Evolutionary conservation across 2,888 invertebrate genomes (phyloP), one percentile per base, ranked within the genome.

Genomic region (Lasioglossum pauxillum): DNA sequence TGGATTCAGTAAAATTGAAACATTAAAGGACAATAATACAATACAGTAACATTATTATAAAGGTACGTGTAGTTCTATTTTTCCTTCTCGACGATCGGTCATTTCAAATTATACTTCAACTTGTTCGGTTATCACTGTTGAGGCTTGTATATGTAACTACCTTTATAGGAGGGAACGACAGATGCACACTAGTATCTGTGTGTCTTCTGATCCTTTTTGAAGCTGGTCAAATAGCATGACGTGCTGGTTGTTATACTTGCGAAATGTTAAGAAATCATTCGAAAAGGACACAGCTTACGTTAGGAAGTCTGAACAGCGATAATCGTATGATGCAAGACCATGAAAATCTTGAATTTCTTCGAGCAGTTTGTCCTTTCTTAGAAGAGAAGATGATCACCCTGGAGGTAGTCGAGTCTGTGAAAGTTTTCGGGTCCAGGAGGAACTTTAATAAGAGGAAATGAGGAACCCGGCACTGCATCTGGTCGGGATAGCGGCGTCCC

Each of bases 351-450:
- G 57, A 57, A 57, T 57, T n/a, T 12, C 53, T 31, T 64, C 3
- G 7, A 64, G 31, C 64, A 19, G 35, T 64, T 64, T 64, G 64
- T 64, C 27, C 31, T 72, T 75, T 81, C 57, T 76, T 75, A 91
- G 89, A 84, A 93, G 94, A 94, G 93, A 95, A 92, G 93, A 95
- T 95, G 95, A 94, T 95, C 94, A 95, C 94, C 94, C 95, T 94
- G 93, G 93, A 92, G 91, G 90, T 92, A 92, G 91, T 87, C 83
- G 88, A 93, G 90, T 91, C 92, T 88, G 92, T 93, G 90, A 92
- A 93, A 94, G 92, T 93, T 92, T 89, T 92, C 91, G 93, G 94
- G 93, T 92, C 90, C 89, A 92, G 94, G 94, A 92, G 93, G 92
- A 93, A 90, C 92, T 90, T 88, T 69, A 79, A 90, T 84, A 85